phyloP scores from a whole-genome alignment of 2,888 invertebrate genomes.

The Drosophila sordidapex region DNA sequence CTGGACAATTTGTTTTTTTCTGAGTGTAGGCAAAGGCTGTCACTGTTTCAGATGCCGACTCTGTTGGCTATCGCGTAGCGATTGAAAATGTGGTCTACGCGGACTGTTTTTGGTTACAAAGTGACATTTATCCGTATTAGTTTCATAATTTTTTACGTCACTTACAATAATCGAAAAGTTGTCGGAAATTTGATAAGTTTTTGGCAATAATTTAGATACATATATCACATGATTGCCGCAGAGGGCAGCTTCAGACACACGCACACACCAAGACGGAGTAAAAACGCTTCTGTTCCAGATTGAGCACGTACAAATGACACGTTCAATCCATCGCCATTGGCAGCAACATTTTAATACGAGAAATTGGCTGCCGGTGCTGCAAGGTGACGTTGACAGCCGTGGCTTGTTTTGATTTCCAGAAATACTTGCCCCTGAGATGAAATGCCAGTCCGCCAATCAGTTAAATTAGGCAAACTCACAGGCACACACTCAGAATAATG shows the following conservation, averaged over 20 bases:
- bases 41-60: conserved; percentile 20
- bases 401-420: conserved; percentile 19
- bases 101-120: conserved; percentile 49
- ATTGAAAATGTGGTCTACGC: conserved; percentile 58
- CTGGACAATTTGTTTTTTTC: not conserved
- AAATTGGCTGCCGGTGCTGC: conserved; percentile 32
- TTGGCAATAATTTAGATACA: conserved; percentile 38
- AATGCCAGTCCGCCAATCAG: conserved; percentile 30
- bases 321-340: conserved; percentile 30
- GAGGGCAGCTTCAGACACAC: not conserved
- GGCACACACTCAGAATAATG: not conserved
- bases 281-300: conserved; percentile 7
- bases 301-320: conserved; percentile 39
- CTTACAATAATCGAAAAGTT: conserved; percentile 43
- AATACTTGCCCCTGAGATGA: not conserved
- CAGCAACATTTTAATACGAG: conserved; percentile 36
- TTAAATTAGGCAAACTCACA: conserved; percentile 9
- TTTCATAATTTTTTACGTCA: conserved; percentile 54
- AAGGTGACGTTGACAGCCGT: conserved; percentile 31
- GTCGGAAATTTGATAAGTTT: conserved; percentile 57
- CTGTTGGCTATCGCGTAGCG: conserved; percentile 61
- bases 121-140: conserved; percentile 61
- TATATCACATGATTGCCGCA: conserved; percentile 18
- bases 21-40: conserved; percentile 11
- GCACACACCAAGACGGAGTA: not conserved